Evolutionary conservation across 2,113 vertebrate species (phyloP), one percentile per base, ranked within the genome.

Genomic region (Chaenogobius annularis): DNA sequence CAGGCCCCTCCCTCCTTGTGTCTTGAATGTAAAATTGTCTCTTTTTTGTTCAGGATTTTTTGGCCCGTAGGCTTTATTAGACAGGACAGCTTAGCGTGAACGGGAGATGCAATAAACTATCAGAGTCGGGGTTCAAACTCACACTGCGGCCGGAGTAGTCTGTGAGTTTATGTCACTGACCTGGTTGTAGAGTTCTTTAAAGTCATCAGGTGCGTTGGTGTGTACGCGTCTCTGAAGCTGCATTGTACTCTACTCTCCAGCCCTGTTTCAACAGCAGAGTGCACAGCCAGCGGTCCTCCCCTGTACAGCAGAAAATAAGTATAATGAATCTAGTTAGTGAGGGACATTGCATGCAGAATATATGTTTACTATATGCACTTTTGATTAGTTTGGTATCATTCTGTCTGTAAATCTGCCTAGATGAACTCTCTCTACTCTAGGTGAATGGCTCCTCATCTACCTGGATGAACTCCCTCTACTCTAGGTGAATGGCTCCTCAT

Each of bases 241-340:
- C 89, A 7, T 89, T 93, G 66, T 93, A 94, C 83, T 93, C 92
- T 56, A 94, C 91, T 68, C 91, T 90, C 93, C 93, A 94, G 8
- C 92, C 92, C 65, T 93, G 92, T 70, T 93, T 92, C 54, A 93
- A 61, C 37, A 94, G 61, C 43, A 94, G 82, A 37, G 92, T 93
- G 23, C 91, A 93, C 62, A 94, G 78, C 92, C 92, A 93, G 64
- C 93, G 92, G 67, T 93, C 93, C 64, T 94, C 93, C 31, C 93
- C 93, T 94, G 61, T 15, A 72, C 10, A 7, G 10, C 19, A 13
- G 5, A 58, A 0, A 0, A 35, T 6, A 22, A 55, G 54, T 22
- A 55, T 5, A 17, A 22, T 22, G 22, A n/a, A 55, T 10, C 22
- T 22, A 19, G 3, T 17, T 19, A 19, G 4, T 15, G 47, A 50